phyloP scores from a whole-genome alignment of 2,888 invertebrate species.

The Nymphalis polychloros region DNA sequence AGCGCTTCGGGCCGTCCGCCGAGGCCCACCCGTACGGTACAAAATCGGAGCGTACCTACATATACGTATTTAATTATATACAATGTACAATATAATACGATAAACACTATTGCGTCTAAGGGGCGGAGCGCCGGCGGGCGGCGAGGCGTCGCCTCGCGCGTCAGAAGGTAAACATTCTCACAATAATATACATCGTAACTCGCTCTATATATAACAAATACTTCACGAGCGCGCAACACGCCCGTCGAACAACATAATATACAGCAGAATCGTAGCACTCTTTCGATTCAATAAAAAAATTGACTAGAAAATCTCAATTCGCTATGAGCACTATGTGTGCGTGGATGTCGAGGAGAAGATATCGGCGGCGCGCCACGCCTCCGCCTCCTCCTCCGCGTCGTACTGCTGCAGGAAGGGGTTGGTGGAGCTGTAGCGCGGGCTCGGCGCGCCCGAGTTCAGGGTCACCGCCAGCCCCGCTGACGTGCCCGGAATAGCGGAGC shows the following conservation, averaged over 20 bases:
- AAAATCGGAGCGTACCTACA: slow-evolving; percentile 73
- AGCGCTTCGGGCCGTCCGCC: slow-evolving; percentile 65
- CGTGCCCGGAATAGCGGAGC: slow-evolving; percentile 79
- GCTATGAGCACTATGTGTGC: slow-evolving; percentile 76
- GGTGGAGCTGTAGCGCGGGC: slow-evolving; percentile 77
- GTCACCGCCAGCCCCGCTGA: slow-evolving; percentile 84
- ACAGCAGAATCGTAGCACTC: slow-evolving; percentile 78
- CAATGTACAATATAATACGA: slow-evolving; percentile 78
- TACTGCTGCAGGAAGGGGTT: slow-evolving; percentile 84
- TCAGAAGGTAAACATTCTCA: slow-evolving; percentile 75
- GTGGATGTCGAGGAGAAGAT: slow-evolving; percentile 73
- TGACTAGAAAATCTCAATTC: slow-evolving; percentile 81
- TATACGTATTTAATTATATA: slow-evolving; percentile 74
- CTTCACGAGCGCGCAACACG: slow-evolving; percentile 73
- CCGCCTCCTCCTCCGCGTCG: slow-evolving; percentile 76
- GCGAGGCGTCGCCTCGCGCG: slow-evolving; percentile 63
- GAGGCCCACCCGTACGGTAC: slow-evolving; percentile 64
- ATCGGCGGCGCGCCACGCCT: slow-evolving; percentile 75
- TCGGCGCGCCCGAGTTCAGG: slow-evolving; percentile 64
- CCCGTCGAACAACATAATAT: slow-evolving; percentile 74
- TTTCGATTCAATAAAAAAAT: slow-evolving; percentile 79
- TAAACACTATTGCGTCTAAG: slow-evolving; percentile 69
- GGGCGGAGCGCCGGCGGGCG: slow-evolving; percentile 66
- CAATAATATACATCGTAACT: slow-evolving; percentile 78
- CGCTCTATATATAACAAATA: slow-evolving; percentile 79